Percentiles rank a stretch among this genome's conserved stretches.
Conservation (phyloP, 2,113 vertebrate species). For the Pteruthius melanotis region DNA sequence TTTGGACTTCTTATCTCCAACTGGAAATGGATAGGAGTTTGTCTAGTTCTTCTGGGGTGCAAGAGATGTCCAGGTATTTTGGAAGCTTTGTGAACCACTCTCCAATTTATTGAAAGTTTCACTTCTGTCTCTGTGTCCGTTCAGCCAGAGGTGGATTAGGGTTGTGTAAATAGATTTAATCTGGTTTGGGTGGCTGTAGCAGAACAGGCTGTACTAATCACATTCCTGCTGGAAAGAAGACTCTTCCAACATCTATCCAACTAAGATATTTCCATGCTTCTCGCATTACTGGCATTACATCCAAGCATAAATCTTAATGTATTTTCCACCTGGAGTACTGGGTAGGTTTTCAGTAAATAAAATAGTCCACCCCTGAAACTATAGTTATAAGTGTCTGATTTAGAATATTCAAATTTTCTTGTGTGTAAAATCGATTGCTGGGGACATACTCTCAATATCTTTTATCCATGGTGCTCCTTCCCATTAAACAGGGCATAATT, state of each 20-base stretch:
- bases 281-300: slow-evolving; percentile 53
- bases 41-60: neutral
- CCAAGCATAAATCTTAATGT: slow-evolving; percentile 66
- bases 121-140: neutral
- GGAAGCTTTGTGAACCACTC: neutral
- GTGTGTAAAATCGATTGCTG: neutral
- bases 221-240: slow-evolving; percentile 36
- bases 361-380: neutral
- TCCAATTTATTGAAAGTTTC: neutral
- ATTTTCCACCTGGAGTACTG: slow-evolving; percentile 44
- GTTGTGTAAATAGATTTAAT: neutral
- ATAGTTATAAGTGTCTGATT: neutral
- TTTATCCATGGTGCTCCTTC: neutral
- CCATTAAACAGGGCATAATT: neutral
- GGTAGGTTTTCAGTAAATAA: slow-evolving; percentile 52
- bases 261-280: slow-evolving; percentile 54
- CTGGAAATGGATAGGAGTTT: neutral
- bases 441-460: neutral
- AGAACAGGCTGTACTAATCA: neutral
- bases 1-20: neutral
- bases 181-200: neutral
- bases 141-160: neutral
- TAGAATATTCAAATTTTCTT: neutral
- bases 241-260: slow-evolving; percentile 9
- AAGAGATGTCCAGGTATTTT: neutral